Evolutionary conservation across 2,797 vertebrate species (phyloP), one percentile per base, ranked within the genome.

Genomic region (Eremophila alpestris): DNA sequence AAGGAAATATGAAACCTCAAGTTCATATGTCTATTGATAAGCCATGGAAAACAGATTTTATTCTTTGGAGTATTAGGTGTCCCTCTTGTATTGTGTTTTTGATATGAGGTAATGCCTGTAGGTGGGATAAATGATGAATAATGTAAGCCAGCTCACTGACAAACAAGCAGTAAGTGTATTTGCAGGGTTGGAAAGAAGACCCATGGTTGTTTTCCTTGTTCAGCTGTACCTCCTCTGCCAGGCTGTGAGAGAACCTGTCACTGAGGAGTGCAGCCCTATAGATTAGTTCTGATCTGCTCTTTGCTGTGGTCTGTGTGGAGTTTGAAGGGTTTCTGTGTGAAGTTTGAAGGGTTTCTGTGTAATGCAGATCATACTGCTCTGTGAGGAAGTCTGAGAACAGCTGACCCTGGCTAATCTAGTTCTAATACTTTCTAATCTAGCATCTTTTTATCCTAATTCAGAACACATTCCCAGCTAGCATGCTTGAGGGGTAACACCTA

Each of bases 341-440:
- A 49, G 19, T 62, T 48, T 46, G 79, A 51, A 48, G 55, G 68
- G 59, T 87, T 82, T 84, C 0, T 52, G 3, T 63, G 34, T 43
- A 45, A 5, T 69, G 62, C 55, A 73, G 40, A 83, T 48, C 48
- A 9, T 30, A 16, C 20, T 54, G 55, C 52, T 79, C 19, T 76
- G 36, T 79, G 82, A 89, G 60, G 56, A 73, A 67, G 63, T 34
- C 63, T 48, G 56, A 65, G 69, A 96, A 69, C 69, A 38, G 76
- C 76, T 93, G 69, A 76, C 83, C 34, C 76, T 46, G 76, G 49
- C 40, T 93, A 91, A 87, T 91, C 83, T 94, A 86, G 43, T 84
- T 94, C 59, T 94, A 92, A 92, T 93, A 49, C 73, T 90, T 93
- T 58, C 36, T 93, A 90, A 94, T 93, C 85, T 70, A 84, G 19